These are phyloP conservation scores for Malurus cyaneus DNA, from an alignment of 2,113 vertebrate species.

Conservation along the genomic window DNA sequence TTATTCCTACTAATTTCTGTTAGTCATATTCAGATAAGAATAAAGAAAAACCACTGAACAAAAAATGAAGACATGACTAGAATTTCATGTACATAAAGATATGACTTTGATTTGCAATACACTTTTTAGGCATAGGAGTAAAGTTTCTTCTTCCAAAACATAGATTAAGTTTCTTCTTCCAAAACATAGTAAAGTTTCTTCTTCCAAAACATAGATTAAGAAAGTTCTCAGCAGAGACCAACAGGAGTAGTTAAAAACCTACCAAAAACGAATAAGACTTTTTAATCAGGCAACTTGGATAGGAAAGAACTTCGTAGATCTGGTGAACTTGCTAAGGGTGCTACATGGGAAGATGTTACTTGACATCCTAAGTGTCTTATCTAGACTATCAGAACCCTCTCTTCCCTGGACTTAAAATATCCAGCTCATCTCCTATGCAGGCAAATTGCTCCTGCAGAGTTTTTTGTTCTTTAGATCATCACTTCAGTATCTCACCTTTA, in stretches of 20 bases:
- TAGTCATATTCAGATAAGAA: background rate
- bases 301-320: background rate
- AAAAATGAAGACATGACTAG: background rate
- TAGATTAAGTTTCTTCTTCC: background rate
- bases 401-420: background rate
- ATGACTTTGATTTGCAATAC: background rate
- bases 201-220: background rate
- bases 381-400: background rate
- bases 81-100: background rate
- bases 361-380: background rate
- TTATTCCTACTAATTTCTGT: background rate
- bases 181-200: background rate
- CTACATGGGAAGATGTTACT: background rate
- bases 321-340: background rate
- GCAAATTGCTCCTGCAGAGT: background rate
- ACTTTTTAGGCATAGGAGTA: background rate
- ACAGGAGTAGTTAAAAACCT: background rate
- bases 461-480: background rate
- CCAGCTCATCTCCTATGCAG: background rate
- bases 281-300: background rate
- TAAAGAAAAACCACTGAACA: background rate
- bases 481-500: background rate
- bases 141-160: background rate
- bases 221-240: background rate
- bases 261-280: background rate